These are phyloP conservation scores for Acromyrmex heyeri DNA, from an alignment of 1,140 invertebrate species.

Conservation along the genomic window DNA sequence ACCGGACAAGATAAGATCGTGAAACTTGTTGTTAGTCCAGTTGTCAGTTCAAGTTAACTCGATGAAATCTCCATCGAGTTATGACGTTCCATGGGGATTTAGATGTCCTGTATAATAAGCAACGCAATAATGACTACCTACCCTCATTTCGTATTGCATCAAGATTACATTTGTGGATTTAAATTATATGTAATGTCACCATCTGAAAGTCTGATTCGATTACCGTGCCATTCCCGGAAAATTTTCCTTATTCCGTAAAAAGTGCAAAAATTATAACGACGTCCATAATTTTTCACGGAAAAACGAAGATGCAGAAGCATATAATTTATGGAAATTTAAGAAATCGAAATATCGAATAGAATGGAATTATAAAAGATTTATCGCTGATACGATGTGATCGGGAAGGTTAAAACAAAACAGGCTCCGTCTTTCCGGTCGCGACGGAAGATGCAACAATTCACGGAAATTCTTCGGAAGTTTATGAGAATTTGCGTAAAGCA, in stretches of 20 bases:
- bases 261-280: not conserved
- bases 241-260: not conserved
- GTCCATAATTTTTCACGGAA: not conserved
- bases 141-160: constrained; percentile 41
- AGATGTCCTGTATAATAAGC: constrained; percentile 35
- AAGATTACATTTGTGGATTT: constrained; percentile 35
- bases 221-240: not conserved
- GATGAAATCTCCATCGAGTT: constrained; percentile 35
- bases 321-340: not conserved
- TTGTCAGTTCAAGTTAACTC: constrained; percentile 41
- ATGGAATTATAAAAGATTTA: not conserved
- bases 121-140: constrained; percentile 23
- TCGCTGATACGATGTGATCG: not conserved
- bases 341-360: not conserved
- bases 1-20: not conserved
- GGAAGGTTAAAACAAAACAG: constrained; percentile 30
- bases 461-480: constrained; percentile 37
- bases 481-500: constrained; percentile 38
- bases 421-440: not conserved
- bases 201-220: not conserved
- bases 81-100: constrained; percentile 41
- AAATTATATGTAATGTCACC: constrained; percentile 47
- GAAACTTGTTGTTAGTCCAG: not conserved
- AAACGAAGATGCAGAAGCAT: not conserved
- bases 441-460: not conserved